Conservation (phyloP, 64 coral and sea anemone genomes). For the Orbicella faveolata region DNA sequence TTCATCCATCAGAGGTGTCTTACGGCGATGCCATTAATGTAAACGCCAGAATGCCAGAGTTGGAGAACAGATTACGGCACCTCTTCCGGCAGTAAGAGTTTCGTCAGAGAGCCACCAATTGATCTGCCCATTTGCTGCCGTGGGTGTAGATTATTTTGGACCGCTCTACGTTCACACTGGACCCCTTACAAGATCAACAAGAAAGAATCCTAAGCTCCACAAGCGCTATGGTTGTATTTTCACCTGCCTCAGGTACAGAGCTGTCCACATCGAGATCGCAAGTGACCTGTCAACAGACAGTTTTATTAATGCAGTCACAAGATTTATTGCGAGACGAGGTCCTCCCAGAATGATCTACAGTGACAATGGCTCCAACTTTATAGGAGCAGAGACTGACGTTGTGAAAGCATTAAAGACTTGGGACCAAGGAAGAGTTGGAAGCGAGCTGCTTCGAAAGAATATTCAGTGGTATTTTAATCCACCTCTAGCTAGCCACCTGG, state of each 20-base stretch:
- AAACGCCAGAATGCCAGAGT: slow-evolving; percentile 56
- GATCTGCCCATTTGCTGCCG: slow-evolving; percentile 44
- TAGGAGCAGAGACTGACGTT: slow-evolving; percentile 35
- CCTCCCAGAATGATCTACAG: slow-evolving; percentile 55
- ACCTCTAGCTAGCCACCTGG: slow-evolving; percentile 27
- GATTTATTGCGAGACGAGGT: slow-evolving; percentile 53
- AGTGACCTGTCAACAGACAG: slow-evolving; percentile 48
- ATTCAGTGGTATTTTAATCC: slow-evolving; percentile 36
- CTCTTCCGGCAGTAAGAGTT: slow-evolving; percentile 55
- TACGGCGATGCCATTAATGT: background rate
- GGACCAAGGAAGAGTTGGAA: slow-evolving; percentile 22
- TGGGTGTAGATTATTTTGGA: slow-evolving; percentile 36
- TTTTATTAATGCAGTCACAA: too few species aligned
- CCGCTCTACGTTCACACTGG: slow-evolving; percentile 1
- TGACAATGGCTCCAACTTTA: slow-evolving; percentile 36
- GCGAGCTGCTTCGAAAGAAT: slow-evolving; percentile 11
- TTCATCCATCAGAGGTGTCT: too few species aligned
- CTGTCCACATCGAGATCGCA: slow-evolving; percentile 55
- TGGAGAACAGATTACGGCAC: slow-evolving; percentile 72
- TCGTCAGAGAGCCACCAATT: slow-evolving; percentile 26
- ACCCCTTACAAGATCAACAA: slow-evolving; percentile 9
- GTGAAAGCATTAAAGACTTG: slow-evolving; percentile 34
- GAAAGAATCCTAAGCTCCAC: background rate
- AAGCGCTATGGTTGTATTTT: slow-evolving; percentile 41
- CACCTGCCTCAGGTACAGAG: slow-evolving; percentile 59